These are phyloP conservation scores for Micrasema minimum DNA, from an alignment of 1,140 invertebrate genomes.

Conservation along the genomic window DNA sequence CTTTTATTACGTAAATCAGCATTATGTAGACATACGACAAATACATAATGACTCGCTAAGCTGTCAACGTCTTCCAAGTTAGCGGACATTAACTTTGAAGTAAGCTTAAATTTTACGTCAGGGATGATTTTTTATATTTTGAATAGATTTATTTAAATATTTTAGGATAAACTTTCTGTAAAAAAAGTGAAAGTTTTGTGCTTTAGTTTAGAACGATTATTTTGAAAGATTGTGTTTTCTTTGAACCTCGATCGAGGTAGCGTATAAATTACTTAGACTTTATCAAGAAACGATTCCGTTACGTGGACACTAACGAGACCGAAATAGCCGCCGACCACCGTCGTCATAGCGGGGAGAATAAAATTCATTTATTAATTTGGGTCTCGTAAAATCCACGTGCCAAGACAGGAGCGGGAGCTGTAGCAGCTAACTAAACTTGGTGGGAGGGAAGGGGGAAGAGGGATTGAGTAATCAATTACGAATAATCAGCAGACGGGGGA, in stretches of 20 bases:
- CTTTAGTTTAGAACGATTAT: too few relatives aligned
- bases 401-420: conserved; percentile 4
- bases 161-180: too few relatives aligned
- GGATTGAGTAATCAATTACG: conserved; percentile 36
- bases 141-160: too few relatives aligned
- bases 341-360: conserved; percentile 43
- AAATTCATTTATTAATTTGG: conserved; percentile 47
- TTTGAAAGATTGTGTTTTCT: too few relatives aligned
- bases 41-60: conserved; percentile 41
- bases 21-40: conserved; percentile 10
- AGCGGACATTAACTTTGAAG: conserved; percentile 15
- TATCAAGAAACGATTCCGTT: background rate
- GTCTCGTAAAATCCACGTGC: conserved; percentile 42
- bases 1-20: conserved; percentile 16
- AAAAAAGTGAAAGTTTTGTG: too few relatives aligned
- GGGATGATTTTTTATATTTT: too few relatives aligned
- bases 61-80: background rate
- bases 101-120: too few relatives aligned
- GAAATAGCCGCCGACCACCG: conserved; percentile 45
- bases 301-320: background rate
- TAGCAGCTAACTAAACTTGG: conserved; percentile 24
- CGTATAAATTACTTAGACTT: background rate
- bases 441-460: background rate
- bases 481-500: conserved; percentile 29
- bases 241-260: too few relatives aligned